Conservation (phyloP, 2,888 invertebrate species). For the Tridacna crocea region DNA sequence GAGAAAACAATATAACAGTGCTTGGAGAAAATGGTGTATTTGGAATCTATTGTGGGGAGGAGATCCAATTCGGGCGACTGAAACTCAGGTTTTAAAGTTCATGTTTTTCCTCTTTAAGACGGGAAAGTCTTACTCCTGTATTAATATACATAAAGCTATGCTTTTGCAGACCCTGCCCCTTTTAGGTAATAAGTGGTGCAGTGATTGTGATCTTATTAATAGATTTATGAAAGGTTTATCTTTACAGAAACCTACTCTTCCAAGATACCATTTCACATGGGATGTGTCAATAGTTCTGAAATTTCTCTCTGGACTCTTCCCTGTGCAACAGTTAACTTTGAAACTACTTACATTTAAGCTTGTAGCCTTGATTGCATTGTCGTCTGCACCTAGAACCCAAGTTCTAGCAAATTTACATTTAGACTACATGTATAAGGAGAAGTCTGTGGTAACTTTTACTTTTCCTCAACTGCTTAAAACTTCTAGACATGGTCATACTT, state of each 20-base stretch:
- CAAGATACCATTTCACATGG: conserved; percentile 30
- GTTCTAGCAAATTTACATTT: conserved; percentile 8
- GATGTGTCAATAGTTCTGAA: conserved; percentile 29
- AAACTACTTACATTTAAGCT: conserved; percentile 35
- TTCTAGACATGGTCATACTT: conserved; percentile 23
- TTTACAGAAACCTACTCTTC: too few relatives aligned
- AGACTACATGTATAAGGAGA: conserved; percentile 19
- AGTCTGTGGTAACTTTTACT: conserved; percentile 2
- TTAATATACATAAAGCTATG: neutral
- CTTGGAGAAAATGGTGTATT: conserved; percentile 28
- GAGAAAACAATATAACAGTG: conserved; percentile 23
- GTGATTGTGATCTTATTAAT: neutral
- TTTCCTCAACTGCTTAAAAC: conserved; percentile 16
- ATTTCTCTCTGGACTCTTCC: conserved; percentile 19
- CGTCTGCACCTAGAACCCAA: conserved; percentile 26
- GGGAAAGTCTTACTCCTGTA: too few relatives aligned
- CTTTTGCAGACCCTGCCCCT: too few relatives aligned
- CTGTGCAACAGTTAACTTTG: conserved; percentile 3
- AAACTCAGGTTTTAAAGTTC: conserved; percentile 14
- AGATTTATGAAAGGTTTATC: conserved; percentile 28
- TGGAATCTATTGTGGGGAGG: conserved; percentile 16
- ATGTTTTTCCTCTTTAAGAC: conserved; percentile 24
- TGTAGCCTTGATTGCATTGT: conserved; percentile 17
- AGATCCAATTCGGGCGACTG: conserved; percentile 19
- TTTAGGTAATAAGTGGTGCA: conserved; percentile 18